These are phyloP conservation scores for Pipistrellus pipistrellus DNA, from an alignment of 2,797 vertebrate species.

Conservation along the genomic window DNA sequence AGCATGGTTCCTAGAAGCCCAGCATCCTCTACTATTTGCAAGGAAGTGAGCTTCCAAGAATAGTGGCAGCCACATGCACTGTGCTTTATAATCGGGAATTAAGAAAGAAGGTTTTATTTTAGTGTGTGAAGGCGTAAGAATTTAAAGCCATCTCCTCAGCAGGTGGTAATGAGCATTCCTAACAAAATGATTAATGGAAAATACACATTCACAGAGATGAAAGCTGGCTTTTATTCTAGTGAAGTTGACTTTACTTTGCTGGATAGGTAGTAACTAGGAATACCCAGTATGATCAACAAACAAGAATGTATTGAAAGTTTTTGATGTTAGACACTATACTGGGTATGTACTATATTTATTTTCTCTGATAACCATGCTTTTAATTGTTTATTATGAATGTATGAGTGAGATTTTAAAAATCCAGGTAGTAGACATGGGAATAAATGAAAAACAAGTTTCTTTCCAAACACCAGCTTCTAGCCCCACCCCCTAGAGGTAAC, in stretches of 20 bases:
- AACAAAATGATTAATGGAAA: slow-evolving; percentile 18
- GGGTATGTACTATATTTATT: not conserved
- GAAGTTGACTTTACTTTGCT: slow-evolving; percentile 42
- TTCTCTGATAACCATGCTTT: slow-evolving; percentile 23
- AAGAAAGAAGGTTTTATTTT: not conserved
- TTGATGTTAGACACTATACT: not conserved
- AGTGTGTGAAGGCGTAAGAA: not conserved
- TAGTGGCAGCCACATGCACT: not conserved
- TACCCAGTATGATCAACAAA: not conserved
- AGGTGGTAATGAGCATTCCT: slow-evolving; percentile 10
- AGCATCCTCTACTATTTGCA: not conserved
- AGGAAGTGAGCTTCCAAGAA: not conserved
- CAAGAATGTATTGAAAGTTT: not conserved
- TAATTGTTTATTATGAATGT: not conserved
- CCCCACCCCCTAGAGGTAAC: not conserved
- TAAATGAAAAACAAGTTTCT: slow-evolving; percentile 38
- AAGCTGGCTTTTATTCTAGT: slow-evolving; percentile 42
- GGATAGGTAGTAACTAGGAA: not conserved
- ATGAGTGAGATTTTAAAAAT: not conserved
- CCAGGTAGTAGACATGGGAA: not conserved
- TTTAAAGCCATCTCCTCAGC: slow-evolving; percentile 48
- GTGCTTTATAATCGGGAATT: not conserved
- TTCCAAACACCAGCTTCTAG: not conserved
- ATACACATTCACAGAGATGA: slow-evolving; percentile 26
- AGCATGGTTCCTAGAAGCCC: slow-evolving; percentile 53